Percentiles rank a stretch among this genome's conserved stretches.
Conservation (phyloP, 1,140 invertebrate species). For the Atopsyche davidsoni region DNA sequence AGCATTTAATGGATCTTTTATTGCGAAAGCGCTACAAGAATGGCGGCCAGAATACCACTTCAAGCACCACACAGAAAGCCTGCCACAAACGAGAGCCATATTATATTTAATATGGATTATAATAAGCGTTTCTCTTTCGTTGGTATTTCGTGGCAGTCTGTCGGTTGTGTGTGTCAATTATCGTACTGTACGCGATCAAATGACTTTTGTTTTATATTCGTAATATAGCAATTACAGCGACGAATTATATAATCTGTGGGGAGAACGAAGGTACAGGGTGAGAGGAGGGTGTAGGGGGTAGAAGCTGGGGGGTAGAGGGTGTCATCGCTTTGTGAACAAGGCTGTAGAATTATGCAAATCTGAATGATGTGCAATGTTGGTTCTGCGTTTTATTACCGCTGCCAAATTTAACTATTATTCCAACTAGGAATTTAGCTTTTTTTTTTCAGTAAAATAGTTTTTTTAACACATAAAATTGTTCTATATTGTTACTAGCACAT, state of each 20-base stretch:
- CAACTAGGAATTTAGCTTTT: too few relatives aligned
- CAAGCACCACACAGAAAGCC: too few relatives aligned
- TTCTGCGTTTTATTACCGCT: constrained; percentile 14
- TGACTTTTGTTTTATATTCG: constrained; percentile 29
- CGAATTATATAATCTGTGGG: constrained; percentile 26
- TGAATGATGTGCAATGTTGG: constrained; percentile 17
- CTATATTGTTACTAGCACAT: too few relatives aligned
- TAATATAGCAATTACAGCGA: constrained; percentile 29
- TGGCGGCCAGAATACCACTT: constrained; percentile 3
- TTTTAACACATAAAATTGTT: too few relatives aligned
- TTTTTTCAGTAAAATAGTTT: too few relatives aligned
- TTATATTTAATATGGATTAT: too few relatives aligned
- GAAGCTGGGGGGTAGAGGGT: neutral
- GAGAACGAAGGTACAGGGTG: constrained; percentile 5
- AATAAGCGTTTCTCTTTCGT: neutral
- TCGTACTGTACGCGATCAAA: constrained; percentile 21
- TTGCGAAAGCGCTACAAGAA: neutral
- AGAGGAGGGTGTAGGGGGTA: constrained; percentile 4
- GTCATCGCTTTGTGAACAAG: constrained; percentile 5
- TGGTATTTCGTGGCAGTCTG: neutral
- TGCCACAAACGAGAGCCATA: too few relatives aligned
- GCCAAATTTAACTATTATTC: neutral
- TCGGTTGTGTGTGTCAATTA: too few relatives aligned
- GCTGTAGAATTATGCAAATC: constrained; percentile 18
- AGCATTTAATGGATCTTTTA: constrained; percentile 28